Conservation (phyloP, 2,797 vertebrate species). For the Furcifer pardalis region DNA sequence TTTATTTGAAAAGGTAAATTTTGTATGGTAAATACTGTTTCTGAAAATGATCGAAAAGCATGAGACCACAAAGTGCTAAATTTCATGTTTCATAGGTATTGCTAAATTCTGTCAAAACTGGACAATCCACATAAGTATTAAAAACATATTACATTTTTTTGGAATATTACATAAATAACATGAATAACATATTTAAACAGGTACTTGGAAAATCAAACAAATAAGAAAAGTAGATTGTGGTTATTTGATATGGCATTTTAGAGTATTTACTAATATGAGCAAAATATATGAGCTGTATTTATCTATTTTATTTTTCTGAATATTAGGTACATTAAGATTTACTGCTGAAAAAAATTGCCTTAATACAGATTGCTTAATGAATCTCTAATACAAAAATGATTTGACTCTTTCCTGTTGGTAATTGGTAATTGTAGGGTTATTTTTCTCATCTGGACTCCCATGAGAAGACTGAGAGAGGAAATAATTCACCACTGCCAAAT, state of each 20-base stretch:
- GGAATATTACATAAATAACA: background rate
- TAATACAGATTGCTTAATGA: constrained; percentile 13
- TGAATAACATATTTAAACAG: background rate
- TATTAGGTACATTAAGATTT: background rate
- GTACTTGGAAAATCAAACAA: background rate
- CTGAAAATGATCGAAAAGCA: too few relatives aligned
- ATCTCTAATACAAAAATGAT: background rate
- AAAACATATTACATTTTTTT: too few relatives aligned
- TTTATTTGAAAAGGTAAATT: background rate
- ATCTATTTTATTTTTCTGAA: background rate
- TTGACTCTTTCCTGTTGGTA: constrained; percentile 28
- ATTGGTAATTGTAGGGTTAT: constrained; percentile 22
- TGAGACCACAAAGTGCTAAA: background rate
- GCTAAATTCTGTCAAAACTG: background rate
- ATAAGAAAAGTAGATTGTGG: background rate
- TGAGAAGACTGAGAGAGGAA: constrained; percentile 21
- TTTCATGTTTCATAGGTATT: too few relatives aligned
- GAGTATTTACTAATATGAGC: too few relatives aligned
- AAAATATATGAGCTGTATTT: too few relatives aligned
- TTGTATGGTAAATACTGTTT: background rate
- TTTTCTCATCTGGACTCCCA: constrained; percentile 9
- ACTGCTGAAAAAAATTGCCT: background rate
- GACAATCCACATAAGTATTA: background rate
- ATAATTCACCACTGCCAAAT: background rate
- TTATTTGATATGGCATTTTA: too few relatives aligned